Base-by-base conservation (phyloP, 2,113 vertebrate species). In the Collichthys lucidus region DNA sequence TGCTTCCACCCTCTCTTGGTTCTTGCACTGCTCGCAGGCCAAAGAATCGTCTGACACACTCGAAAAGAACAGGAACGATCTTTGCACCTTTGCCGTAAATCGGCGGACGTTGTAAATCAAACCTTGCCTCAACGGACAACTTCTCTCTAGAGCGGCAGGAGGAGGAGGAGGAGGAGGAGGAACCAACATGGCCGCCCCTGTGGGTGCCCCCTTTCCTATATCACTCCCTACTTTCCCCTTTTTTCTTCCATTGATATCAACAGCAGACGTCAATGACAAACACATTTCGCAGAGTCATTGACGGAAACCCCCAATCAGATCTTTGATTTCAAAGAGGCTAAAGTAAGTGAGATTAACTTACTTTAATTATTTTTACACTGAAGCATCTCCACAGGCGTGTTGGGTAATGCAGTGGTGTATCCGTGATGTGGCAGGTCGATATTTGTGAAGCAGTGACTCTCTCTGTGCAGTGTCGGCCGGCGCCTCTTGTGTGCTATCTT, bases 111-210 rank as follows among this genome's bases (percentile, higher is more conserved):
- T n/a, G 3, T 72, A 77, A 86, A 59, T 6, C 1, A 26, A 82
- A 22, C 22, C 9, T 67, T 20, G 70, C 49, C 47, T 90, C 84
- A 73, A 83, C 73, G 82, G 26, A 75, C 73, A 67, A 87, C 90
- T 88, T 91, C 83, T 77, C 79, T 24, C 78, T 44, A 0, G 62
- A 82, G 59, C 57, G 20, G 26, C 20, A 69, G 55, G 74, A 84
- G 80, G 82, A 74, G 53, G 75, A n/a, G 26, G n/a, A 69, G 55
- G 82, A 70, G 55, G 76, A 70, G 85, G 90, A 77, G 70, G 84
- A 95, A 86, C 85, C 94, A 95, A 95, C 94, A 95, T 95, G 95
- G 92, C 83, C 81, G 60, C 93, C 95, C 95, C 91, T 92, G 92
- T 94, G 94, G 94, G 94, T 94, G 88, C 89, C 92, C 92, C 92